These are phyloP conservation scores for Musca vetustissima DNA, from an alignment of 1,140 invertebrate species.

Conservation along the genomic window DNA sequence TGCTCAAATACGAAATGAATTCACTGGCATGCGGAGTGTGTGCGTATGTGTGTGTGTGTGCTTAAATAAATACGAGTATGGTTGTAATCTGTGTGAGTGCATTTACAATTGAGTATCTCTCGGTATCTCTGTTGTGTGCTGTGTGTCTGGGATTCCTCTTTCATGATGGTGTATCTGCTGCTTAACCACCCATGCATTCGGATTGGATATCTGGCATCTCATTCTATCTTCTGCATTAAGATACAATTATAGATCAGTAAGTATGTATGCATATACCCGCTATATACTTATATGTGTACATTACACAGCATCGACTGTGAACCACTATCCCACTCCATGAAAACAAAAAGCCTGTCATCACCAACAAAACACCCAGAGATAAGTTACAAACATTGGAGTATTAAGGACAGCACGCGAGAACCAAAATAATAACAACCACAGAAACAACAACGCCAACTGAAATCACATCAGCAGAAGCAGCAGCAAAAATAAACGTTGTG, in stretches of 20 bases:
- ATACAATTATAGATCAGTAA: no score
- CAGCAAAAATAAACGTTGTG: slow-evolving; percentile 15
- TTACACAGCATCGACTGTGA: background rate
- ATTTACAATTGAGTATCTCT: slow-evolving; percentile 3
- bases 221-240: background rate
- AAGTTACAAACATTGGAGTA: background rate
- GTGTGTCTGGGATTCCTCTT: no score
- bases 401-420: slow-evolving; percentile 8
- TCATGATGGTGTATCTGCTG: no score
- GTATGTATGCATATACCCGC: background rate
- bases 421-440: background rate
- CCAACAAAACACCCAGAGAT: background rate
- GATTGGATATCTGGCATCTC: slow-evolving; percentile 11
- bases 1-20: no score
- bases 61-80: no score
- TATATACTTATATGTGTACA: background rate
- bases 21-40: background rate
- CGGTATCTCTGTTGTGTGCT: slow-evolving; percentile 7
- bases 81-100: slow-evolving; percentile 3
- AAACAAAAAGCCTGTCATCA: background rate
- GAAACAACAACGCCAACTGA: background rate
- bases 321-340: background rate
- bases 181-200: background rate
- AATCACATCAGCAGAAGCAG: background rate
- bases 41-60: background rate